A percentile compares a stretch with the other conserved stretches of the same genome.
Conservation (phyloP, 2,888 invertebrate species). For the Sipunculus nudus region DNA sequence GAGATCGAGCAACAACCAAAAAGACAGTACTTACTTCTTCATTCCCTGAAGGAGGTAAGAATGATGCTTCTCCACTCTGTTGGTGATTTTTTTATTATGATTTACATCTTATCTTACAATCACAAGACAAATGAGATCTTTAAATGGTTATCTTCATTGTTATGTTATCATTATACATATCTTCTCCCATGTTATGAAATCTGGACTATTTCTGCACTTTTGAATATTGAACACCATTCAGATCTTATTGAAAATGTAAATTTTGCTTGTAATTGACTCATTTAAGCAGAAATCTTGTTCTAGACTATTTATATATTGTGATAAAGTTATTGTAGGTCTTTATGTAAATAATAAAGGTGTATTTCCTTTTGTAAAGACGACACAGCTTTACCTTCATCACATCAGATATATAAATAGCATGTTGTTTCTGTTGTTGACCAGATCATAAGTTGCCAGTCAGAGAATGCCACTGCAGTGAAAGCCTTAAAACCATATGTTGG, state of each 20-base stretch:
- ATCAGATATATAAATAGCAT: too few species aligned
- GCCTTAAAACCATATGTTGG: slow-evolving; percentile 73
- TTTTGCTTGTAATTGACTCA: too few species aligned
- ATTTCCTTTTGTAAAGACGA: too few species aligned
- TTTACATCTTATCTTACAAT: not conserved
- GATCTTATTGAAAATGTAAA: too few species aligned
- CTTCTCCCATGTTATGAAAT: too few species aligned
- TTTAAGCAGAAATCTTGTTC: too few species aligned
- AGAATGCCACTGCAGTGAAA: slow-evolving; percentile 78
- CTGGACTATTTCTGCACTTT: too few species aligned
- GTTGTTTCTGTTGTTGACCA: slow-evolving; percentile 59
- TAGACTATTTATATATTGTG: too few species aligned
- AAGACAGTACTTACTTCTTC: slow-evolving; percentile 92
- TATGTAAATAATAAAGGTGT: too few species aligned
- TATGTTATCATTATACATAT: not conserved
- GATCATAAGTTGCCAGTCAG: slow-evolving; percentile 86
- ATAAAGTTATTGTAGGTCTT: too few species aligned
- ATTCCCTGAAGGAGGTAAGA: slow-evolving; percentile 93
- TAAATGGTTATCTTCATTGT: not conserved
- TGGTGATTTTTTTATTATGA: not conserved
- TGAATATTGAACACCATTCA: too few species aligned
- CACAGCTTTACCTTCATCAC: too few species aligned
- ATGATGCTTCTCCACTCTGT: not conserved
- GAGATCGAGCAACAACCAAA: slow-evolving; percentile 95
- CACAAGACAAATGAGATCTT: not conserved